These are phyloP conservation scores for Pseudoatta argentina DNA, from an alignment of 1,140 invertebrate genomes.

Conservation along the genomic window DNA sequence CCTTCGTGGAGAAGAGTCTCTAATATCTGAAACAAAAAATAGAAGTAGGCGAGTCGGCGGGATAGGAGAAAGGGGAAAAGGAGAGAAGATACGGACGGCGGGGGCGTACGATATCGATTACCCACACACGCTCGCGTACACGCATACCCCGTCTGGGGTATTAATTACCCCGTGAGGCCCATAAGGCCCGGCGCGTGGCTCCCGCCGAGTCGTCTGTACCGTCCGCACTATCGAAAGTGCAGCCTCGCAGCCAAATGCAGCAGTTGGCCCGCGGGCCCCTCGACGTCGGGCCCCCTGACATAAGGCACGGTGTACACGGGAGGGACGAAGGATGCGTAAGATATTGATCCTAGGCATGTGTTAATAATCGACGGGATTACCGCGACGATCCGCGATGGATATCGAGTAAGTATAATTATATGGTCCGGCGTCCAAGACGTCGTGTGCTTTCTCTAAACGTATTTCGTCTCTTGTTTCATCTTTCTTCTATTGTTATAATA, in stretches of 20 bases:
- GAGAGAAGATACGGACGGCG: slow-evolving; percentile 72
- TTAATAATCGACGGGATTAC: slow-evolving; percentile 60
- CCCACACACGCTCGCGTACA: slow-evolving; percentile 36
- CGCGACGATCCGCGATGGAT: slow-evolving; percentile 41
- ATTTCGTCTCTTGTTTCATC: background rate
- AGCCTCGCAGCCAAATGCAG: slow-evolving; percentile 61
- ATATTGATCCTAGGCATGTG: slow-evolving; percentile 66
- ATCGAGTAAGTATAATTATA: slow-evolving; percentile 59
- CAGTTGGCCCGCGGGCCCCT: slow-evolving; percentile 73
- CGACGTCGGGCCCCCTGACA: slow-evolving; percentile 37
- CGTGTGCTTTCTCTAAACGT: slow-evolving; percentile 12
- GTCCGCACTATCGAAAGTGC: slow-evolving; percentile 63
- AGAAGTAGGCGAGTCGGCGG: background rate
- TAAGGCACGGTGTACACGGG: slow-evolving; percentile 54
- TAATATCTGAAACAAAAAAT: slow-evolving; percentile 66
- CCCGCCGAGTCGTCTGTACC: slow-evolving; percentile 70
- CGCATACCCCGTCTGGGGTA: slow-evolving; percentile 74
- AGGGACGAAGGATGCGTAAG: slow-evolving; percentile 58
- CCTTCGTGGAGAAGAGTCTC: slow-evolving; percentile 70
- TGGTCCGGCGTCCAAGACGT: background rate
- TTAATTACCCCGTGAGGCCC: slow-evolving; percentile 76
- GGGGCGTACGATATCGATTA: slow-evolving; percentile 78
- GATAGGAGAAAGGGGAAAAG: background rate
- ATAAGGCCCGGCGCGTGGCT: slow-evolving; percentile 74
- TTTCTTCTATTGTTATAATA: background rate